Percentiles rank a stretch among this genome's conserved stretches.
Evolutionary conservation across 2,113 vertebrate genomes (phyloP).

Genomic region (Ramphastos sulfuratus): DNA sequence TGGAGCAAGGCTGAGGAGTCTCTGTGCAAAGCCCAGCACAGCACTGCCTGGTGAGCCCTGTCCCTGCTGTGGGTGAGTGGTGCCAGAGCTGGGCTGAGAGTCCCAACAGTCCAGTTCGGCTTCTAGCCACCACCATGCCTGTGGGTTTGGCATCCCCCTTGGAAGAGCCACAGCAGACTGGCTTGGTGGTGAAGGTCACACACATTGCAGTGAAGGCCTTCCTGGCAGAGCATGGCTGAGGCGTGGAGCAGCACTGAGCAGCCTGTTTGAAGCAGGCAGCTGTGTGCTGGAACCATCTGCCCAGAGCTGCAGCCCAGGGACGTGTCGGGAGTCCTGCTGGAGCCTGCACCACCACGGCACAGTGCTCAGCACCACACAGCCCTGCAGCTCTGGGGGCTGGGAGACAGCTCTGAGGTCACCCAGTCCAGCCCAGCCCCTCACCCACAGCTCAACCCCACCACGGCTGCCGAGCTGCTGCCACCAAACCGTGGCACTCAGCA

Average conservation of each 20-base stretch:
- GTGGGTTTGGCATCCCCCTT: not conserved
- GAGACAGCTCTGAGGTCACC: no score
- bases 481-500: no score
- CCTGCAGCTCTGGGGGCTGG: no score
- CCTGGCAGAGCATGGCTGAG: slow-evolving; percentile 18
- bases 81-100: not conserved
- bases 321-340: not conserved
- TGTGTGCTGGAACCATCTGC: slow-evolving; percentile 54
- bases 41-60: not conserved
- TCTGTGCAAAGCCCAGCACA: not conserved
- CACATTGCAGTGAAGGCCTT: not conserved
- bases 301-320: slow-evolving; percentile 32
- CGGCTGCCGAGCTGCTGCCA: no score
- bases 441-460: no score
- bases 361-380: not conserved
- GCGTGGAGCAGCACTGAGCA: not conserved
- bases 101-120: not conserved
- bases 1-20: not conserved
- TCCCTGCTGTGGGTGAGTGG: not conserved
- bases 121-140: not conserved
- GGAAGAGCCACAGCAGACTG: not conserved
- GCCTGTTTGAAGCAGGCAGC: slow-evolving; percentile 65
- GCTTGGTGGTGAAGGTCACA: not conserved
- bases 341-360: slow-evolving; percentile 32
- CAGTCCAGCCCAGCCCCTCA: no score